These are phyloP conservation scores for Arctocebus calabarensis DNA, from an alignment of 2,797 vertebrate species.

Conservation along the genomic window DNA sequence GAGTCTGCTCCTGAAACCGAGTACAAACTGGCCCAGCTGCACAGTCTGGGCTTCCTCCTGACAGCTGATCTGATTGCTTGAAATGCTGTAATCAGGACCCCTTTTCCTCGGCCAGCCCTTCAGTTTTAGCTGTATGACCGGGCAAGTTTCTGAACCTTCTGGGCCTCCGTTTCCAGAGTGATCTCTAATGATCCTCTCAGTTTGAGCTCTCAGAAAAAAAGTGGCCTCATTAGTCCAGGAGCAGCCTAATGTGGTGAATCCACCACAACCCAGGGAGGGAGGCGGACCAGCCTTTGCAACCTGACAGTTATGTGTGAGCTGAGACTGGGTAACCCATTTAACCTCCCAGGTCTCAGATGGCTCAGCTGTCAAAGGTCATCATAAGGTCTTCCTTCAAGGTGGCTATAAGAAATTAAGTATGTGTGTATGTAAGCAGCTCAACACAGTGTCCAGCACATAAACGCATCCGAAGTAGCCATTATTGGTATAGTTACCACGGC, in stretches of 20 bases:
- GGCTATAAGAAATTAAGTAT: background rate
- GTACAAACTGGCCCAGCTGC: too few species aligned
- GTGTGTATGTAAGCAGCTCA: background rate
- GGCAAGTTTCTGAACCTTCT: background rate
- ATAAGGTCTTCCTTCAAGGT: background rate
- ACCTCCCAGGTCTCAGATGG: background rate
- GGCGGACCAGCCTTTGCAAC: background rate
- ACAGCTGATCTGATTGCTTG: background rate
- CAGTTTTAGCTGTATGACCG: background rate
- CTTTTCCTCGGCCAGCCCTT: background rate
- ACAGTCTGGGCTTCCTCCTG: background rate
- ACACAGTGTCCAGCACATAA: background rate
- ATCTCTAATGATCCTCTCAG: background rate
- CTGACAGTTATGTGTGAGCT: background rate
- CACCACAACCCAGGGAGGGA: background rate
- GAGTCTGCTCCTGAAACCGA: background rate
- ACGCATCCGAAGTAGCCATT: background rate
- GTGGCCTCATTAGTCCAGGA: background rate
- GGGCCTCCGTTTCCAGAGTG: background rate
- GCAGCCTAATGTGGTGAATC: background rate
- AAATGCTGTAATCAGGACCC: background rate
- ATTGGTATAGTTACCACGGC: background rate
- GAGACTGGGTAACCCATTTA: too few species aligned
- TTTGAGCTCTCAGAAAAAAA: background rate
- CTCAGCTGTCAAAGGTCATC: background rate